phyloP scores from a whole-genome alignment of 1,140 invertebrate genomes.

The Zaprionus kolodkinae region DNA sequence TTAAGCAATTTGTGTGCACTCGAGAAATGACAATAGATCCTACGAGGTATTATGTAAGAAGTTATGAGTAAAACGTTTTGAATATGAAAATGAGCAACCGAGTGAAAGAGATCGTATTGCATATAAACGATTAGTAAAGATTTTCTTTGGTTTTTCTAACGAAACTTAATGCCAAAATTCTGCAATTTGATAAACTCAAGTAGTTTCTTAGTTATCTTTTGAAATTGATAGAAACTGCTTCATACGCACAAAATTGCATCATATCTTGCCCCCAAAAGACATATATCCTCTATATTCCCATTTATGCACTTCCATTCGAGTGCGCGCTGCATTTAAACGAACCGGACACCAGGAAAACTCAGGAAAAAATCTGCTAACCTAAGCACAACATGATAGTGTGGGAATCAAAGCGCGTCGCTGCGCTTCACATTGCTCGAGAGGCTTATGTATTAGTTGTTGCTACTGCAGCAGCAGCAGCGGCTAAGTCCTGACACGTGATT shows the following conservation, averaged over 20 bases:
- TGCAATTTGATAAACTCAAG: not conserved
- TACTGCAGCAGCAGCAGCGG: conserved; percentile 18
- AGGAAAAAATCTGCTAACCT: conserved; percentile 63
- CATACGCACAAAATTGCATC: conserved; percentile 37
- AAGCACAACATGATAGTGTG: conserved; percentile 75
- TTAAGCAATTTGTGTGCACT: conserved; percentile 68
- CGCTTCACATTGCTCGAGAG: conserved; percentile 30
- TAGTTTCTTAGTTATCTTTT: not conserved
- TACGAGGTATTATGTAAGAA: conserved; percentile 65
- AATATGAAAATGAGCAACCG: conserved; percentile 18
- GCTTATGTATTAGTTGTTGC: conserved; percentile 6
- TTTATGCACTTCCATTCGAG: conserved; percentile 31
- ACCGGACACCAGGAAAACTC: conserved; percentile 58
- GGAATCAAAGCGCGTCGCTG: conserved; percentile 61
- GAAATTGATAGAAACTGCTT: conserved; percentile 9
- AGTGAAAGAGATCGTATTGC: conserved; percentile 7
- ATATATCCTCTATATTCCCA: conserved; percentile 39
- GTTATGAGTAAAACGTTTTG: conserved; percentile 55
- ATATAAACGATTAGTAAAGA: not conserved
- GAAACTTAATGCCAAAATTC: conserved; percentile 2
- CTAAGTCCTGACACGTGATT: conserved; percentile 79
- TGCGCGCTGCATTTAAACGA: conserved; percentile 52
- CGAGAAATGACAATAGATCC: conserved; percentile 47
- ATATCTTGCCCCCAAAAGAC: conserved; percentile 19
- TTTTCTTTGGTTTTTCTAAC: not conserved